Evolutionary conservation across 1,140 invertebrate species (phyloP).

Genomic region (Bactericera cockerelli): DNA sequence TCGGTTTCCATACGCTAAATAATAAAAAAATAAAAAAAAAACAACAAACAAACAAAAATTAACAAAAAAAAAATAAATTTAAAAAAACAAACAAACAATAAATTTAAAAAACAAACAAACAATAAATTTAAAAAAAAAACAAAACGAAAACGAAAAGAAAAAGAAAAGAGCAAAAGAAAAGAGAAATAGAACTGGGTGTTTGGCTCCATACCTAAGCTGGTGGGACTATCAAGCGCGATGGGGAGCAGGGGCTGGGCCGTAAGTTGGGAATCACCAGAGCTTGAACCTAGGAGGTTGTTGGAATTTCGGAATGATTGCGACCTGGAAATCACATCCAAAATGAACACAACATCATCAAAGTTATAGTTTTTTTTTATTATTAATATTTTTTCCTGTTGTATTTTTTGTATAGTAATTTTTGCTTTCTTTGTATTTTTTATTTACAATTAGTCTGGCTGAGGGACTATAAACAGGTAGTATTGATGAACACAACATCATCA

Average conservation of each 20-base stretch:
- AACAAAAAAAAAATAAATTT: slow-evolving; percentile 10
- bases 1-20: background rate
- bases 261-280: slow-evolving; percentile 52
- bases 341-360: slow-evolving; percentile 43
- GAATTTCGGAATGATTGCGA: slow-evolving; percentile 66
- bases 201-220: background rate
- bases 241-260: slow-evolving; percentile 69
- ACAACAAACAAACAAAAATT: no score
- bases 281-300: slow-evolving; percentile 36
- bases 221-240: slow-evolving; percentile 41
- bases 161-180: slow-evolving; percentile 18
- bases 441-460: no score
- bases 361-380: no score
- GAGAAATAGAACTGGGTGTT: slow-evolving; percentile 11
- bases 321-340: no score
- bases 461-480: no score
- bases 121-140: slow-evolving; percentile 7
- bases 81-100: no score
- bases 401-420: slow-evolving; percentile 15
- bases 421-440: no score
- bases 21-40: background rate
- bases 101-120: slow-evolving; percentile 9
- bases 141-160: slow-evolving; percentile 15
- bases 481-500: slow-evolving; percentile 48
- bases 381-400: no score